Evolutionary conservation across 1,140 invertebrate species (phyloP), one percentile per base, ranked within the genome.

Genomic region (Plectrocnemia conspersa): DNA sequence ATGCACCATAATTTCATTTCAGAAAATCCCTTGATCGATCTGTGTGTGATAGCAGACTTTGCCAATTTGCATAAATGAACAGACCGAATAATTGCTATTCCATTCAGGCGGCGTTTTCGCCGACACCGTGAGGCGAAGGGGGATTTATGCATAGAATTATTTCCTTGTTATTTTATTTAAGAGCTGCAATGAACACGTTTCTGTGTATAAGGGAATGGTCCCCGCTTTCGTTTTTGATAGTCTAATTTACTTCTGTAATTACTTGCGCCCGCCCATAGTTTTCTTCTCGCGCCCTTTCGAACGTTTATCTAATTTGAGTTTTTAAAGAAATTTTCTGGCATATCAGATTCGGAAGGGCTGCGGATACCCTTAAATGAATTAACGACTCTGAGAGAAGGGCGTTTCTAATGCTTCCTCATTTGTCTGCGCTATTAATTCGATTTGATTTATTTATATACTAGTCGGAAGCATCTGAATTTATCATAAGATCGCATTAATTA

Each of bases 111-210:
- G 65, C 65, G 69, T 53, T 49, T 49, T 50, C 47, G 23, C 22
- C 46, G 42, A 38, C 40, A 42, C 52, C 68, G 68, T 46, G 47
- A 15, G 46, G 25, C 33, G 47, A 22, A 40, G 41, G 62, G 55
- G 66, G 66, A 73, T 74, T 74, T 74, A 74, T 72, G 57, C 56
- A 56, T 64, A 65, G 69, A 74, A 74, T 74, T 73, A 74, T 73
- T 73, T 74, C 71, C 72, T 72, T 75, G 73, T 75, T 74, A 71
- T 73, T 75, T 75, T 73, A 75, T 73, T 70, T 66, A 70, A 65
- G 68, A 70, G 24, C 33, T 50, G 40, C 41, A 52, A 54, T 45
- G 42, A 45, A 44, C 44, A 42, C 59, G 27, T 23, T 33, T 25
- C 23, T 24, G 41, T 41, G 47, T 9, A n/a, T n/a, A n/a, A 13